Evolutionary conservation across 2,888 invertebrate species (phyloP).

Genomic region (Eustalomyia histrio): DNA sequence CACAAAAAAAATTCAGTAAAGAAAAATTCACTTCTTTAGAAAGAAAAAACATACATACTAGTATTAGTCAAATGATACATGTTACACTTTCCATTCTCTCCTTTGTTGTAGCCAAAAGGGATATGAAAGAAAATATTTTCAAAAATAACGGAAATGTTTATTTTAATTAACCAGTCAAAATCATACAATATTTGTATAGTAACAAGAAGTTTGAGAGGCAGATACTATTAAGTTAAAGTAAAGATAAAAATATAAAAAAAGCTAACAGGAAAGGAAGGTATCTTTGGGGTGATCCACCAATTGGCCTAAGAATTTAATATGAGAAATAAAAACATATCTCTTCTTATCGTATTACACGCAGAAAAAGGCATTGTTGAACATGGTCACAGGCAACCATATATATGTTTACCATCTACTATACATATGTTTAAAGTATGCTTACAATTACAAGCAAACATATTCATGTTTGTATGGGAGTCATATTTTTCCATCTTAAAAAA

Average conservation of each 20-base stretch:
- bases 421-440: no score
- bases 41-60: conserved; percentile 35
- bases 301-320: no score
- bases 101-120: conserved; percentile 13
- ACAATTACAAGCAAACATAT: no score
- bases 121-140: neutral
- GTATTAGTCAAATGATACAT: conserved; percentile 35
- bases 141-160: conserved; percentile 57
- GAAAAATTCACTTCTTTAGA: conserved; percentile 36
- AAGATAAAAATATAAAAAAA: neutral
- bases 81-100: conserved; percentile 11
- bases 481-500: no score
- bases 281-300: no score
- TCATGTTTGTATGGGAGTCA: no score
- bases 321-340: no score
- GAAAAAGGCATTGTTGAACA: no score
- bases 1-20: conserved; percentile 37
- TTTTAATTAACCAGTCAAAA: conserved; percentile 66
- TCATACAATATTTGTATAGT: conserved; percentile 54
- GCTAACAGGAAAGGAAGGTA: neutral
- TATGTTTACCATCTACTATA: no score
- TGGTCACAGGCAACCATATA: no score
- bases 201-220: conserved; percentile 8
- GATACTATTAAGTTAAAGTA: neutral
- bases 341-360: no score